These are phyloP conservation scores for Lagorchestes hirsutus DNA, from an alignment of 2,797 vertebrate species.

Conservation along the genomic window DNA sequence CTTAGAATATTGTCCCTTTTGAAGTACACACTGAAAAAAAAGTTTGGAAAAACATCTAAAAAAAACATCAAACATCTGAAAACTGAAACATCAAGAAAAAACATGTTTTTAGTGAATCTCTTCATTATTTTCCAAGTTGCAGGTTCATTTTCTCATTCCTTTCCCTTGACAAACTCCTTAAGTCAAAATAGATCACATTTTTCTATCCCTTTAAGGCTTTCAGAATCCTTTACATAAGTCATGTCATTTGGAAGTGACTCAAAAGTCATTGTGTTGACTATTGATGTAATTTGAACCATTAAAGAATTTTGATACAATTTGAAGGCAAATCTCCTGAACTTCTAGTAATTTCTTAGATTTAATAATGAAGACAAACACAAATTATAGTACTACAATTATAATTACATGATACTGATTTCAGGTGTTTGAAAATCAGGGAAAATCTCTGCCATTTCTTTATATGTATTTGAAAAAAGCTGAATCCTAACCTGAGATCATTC, in stretches of 20 bases:
- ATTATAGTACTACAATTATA: conserved; percentile 17
- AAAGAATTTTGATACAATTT: conserved; percentile 55
- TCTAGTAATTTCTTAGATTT: conserved; percentile 49
- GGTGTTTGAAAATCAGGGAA: not conserved
- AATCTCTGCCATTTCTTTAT: not conserved
- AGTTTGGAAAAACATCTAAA: not conserved
- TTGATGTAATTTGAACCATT: conserved; percentile 21
- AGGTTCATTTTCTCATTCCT: conserved; percentile 10
- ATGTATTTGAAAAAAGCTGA: conserved; percentile 7
- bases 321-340: conserved; percentile 56
- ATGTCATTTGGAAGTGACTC: not conserved
- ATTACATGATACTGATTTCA: not conserved
- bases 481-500: not conserved
- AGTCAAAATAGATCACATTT: not conserved
- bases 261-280: not conserved
- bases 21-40: conserved; percentile 34
- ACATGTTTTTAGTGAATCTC: conserved; percentile 44
- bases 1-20: conserved; percentile 21
- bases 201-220: not conserved
- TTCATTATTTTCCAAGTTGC: conserved; percentile 15
- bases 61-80: conserved; percentile 26
- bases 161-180: not conserved
- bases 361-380: not conserved
- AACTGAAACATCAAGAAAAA: conserved; percentile 22
- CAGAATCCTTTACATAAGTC: not conserved